Base-by-base conservation (phyloP, 1,140 invertebrate species). In the Halotydeus destructor region DNA sequence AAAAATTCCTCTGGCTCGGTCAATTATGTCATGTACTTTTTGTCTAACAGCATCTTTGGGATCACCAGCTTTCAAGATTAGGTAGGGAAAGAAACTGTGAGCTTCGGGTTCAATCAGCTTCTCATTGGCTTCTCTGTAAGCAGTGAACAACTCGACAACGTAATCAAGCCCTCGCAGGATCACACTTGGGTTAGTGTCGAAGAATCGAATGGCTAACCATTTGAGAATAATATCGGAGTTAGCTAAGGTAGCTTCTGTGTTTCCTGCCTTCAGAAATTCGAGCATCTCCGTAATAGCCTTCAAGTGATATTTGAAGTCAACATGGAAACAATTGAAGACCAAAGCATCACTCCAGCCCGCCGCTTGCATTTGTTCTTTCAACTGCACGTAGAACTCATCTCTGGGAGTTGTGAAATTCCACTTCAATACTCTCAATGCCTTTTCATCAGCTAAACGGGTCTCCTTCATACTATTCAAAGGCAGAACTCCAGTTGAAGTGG, bases 131-230 rank as follows among this genome's bases (percentile, higher is more conserved):
- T 78, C 72, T 18, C 76, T 74, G 3, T 93, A 64, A 50, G 74
- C 66, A 44, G 70, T 70, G 57, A 96, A 91, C 16, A 93, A 74
- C 25, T 69, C 60, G 41, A 75, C 71, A 5, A 94, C 62, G 62
- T 93, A 94, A 50, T 97, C 89, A 37, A 98, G 62, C 33, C 80
- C 83, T 68, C 88, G 89, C 38, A 94, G 66, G 24, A 97, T 66
- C 23, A 97, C 89, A 21, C 85, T 88, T 16, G 91, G 89, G 66
- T 97, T 98, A 8, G 91, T 97, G 63, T 97, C 91, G 54, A 93
- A 96, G 60, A 97, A 97, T 48, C 89, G 66, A 12, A 97, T 58
- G 0, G 88, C 93, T 45, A 94, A 57, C 93, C 93, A 98, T 59
- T 91, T 93, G 9, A 98, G 64, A 44, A 97, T 76, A 30, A 98